Evolutionary conservation across 2,113 vertebrate species (phyloP).

Genomic region (Riparia riparia): DNA sequence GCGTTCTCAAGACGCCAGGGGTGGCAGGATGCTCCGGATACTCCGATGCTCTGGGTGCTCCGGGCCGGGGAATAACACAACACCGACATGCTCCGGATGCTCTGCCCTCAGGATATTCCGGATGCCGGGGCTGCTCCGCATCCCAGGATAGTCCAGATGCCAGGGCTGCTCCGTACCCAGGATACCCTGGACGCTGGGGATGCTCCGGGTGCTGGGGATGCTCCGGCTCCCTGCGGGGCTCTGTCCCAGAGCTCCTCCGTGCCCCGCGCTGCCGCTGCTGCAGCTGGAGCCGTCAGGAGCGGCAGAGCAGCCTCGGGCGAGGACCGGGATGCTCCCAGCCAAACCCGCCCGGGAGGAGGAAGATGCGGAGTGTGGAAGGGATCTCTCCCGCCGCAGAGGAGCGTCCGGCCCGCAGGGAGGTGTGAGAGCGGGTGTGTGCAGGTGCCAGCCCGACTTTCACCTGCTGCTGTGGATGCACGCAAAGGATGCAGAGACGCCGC

Average conservation of each 20-base stretch:
- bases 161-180: not conserved
- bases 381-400: not conserved
- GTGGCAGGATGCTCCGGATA: not conserved
- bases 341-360: not conserved
- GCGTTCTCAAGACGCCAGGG: not conserved
- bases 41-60: not conserved
- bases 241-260: not conserved
- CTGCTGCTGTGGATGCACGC: not conserved
- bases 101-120: not conserved
- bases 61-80: not conserved
- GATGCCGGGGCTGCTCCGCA: not conserved
- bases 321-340: not conserved
- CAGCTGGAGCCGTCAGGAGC: not conserved
- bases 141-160: not conserved
- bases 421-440: not conserved
- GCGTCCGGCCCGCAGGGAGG: not conserved
- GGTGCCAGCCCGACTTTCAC: not conserved
- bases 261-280: not conserved
- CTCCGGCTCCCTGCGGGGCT: not conserved
- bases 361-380: not conserved
- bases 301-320: not conserved
- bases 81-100: not conserved
- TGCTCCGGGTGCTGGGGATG: not conserved
- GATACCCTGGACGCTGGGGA: not conserved
- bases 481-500: slow-evolving; percentile 25